Conservation (phyloP, 2,113 vertebrate species). For the Upupa epops region DNA sequence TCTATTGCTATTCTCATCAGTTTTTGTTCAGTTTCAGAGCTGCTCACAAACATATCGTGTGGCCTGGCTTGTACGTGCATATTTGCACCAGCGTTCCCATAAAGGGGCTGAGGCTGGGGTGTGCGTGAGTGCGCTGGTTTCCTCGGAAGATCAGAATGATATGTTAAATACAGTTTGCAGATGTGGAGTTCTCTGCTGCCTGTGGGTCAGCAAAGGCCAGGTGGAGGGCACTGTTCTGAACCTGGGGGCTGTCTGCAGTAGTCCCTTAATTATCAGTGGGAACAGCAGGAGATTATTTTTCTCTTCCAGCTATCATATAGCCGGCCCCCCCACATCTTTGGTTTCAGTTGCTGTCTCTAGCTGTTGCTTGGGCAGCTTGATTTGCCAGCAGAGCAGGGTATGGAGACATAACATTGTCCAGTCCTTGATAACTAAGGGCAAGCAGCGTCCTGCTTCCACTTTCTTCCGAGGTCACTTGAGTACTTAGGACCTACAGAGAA, state of each 20-base stretch:
- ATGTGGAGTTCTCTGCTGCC: not conserved
- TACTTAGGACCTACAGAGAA: not conserved
- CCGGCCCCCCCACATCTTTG: not conserved
- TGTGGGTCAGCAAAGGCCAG: not conserved
- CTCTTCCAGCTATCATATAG: not conserved
- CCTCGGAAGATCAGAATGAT: fast-evolving
- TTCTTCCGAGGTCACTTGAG: not conserved
- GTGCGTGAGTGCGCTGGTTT: not conserved
- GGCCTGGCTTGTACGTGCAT: not conserved
- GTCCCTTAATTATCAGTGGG: not conserved
- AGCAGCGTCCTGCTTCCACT: not conserved
- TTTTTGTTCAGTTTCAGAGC: not conserved
- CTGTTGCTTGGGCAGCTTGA: not conserved
- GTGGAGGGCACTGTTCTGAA: not conserved
- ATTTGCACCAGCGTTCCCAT: not conserved
- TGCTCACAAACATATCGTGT: not conserved
- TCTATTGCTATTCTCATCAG: not conserved
- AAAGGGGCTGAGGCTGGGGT: not conserved
- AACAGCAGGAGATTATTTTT: not conserved
- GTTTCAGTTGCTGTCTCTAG: not conserved
- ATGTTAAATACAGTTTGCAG: fast-evolving
- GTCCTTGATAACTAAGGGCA: not conserved
- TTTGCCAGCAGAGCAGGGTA: not conserved
- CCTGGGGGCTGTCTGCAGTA: not conserved
- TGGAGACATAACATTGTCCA: not conserved